Evolutionary conservation across 2,113 vertebrate genomes (phyloP).

Genomic region (Stomatorhinus ivindoensis): DNA sequence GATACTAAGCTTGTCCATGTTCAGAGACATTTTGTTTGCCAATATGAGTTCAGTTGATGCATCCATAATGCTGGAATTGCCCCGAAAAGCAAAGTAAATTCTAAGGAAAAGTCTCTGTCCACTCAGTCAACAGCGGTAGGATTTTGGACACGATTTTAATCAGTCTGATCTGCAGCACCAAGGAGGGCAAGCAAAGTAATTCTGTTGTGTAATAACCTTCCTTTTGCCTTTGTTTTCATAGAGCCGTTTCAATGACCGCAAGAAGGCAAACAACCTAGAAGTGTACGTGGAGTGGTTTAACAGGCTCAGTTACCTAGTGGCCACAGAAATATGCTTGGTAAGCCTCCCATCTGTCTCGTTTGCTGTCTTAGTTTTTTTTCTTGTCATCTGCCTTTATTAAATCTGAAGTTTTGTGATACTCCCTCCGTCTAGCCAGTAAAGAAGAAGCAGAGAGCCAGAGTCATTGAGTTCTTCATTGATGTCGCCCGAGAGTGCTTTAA

Average conservation of each 20-base stretch:
- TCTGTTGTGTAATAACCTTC: background rate
- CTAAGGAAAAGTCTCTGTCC: slow-evolving; percentile 94
- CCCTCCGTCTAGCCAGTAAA: slow-evolving; percentile 69
- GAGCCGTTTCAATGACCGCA: slow-evolving; percentile 71
- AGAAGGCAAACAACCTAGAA: slow-evolving; percentile 80
- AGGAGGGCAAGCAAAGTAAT: background rate
- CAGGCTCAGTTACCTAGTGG: slow-evolving; percentile 88
- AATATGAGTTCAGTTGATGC: background rate
- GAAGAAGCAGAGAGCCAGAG: slow-evolving; percentile 83
- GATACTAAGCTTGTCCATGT: background rate
- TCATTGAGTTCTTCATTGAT: slow-evolving; percentile 92
- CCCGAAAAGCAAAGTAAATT: background rate
- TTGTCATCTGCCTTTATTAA: background rate
- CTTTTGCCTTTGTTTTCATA: slow-evolving; percentile 35
- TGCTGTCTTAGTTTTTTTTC: background rate
- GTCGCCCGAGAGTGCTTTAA: slow-evolving; percentile 93
- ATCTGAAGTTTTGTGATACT: background rate
- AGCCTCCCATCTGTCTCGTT: slow-evolving; percentile 33
- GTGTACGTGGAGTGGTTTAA: slow-evolving; percentile 96
- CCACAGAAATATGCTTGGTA: slow-evolving; percentile 94
- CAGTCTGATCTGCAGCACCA: slow-evolving; percentile 55
- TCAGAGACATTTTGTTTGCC: background rate
- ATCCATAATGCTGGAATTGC: background rate
- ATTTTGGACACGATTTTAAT: slow-evolving; percentile 87
- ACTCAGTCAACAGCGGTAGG: slow-evolving; percentile 88